Base-by-base conservation (phyloP, 2,888 invertebrate genomes). In the Podotricha telesiphe region DNA sequence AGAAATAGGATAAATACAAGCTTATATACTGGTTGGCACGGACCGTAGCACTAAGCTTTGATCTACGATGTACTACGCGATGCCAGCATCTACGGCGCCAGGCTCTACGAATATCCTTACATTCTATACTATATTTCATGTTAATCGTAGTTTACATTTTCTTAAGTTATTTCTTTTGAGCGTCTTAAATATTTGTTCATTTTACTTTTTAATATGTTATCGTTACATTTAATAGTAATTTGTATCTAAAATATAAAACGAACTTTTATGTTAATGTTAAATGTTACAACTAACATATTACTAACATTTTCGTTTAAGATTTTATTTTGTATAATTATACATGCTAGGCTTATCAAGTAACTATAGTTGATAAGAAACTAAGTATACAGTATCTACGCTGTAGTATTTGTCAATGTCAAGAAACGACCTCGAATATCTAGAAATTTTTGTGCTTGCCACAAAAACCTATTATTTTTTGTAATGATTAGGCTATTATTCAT, bases 61-160 rank as follows among this genome's bases (percentile, higher is more conserved):
- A 65, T 53, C 42, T 53, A 65, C 56, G 34, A 47, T 34, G 65
- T 56, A 47, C 56, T 65, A 65, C 65, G 56, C 47, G 34, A 34
- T 50, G 47, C 62, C 34, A 62, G 62, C 37, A 19, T 28, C 62
- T 62, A 62, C 62, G 62, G 20, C 37, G 48, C 47, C 28, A 17
- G 28, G 34, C 64, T 65, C 56, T 65, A 48, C 65, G 56, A 56
- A 56, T 56, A 45, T 65, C 40, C 40, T 53, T 65, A 53, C 22
- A 28, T 10, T 20, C 8, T 20, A 6, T 28, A 53, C 58, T 58
- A 40, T 40, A 13, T 37, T 56, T 56, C 40, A 19, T 40, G 37
- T 6, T 20, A 20, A 19, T 19, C 7, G 2, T 6, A 47, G 19
- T 47, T 47, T 7, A 15, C 7, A 28, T 28, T 28, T 28, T 28